Conservation (phyloP, 2,797 vertebrate species). For the Perodicticus potto region DNA sequence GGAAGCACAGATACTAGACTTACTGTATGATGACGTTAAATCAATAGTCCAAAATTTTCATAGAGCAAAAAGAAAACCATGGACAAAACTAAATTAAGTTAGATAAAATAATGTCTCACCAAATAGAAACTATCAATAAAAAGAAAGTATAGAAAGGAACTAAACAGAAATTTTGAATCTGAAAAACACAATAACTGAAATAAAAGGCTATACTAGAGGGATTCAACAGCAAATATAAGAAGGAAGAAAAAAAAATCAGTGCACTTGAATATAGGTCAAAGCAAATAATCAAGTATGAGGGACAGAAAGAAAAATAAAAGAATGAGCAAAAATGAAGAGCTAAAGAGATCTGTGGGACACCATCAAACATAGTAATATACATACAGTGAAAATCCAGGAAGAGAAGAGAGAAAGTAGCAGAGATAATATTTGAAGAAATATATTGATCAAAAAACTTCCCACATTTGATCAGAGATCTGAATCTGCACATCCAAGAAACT, state of each 20-base stretch:
- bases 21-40: not conserved
- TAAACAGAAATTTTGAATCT: not conserved
- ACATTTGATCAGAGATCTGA: not conserved
- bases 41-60: not conserved
- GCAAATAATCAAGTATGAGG: not conserved
- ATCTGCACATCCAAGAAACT: not conserved
- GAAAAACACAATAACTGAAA: not conserved
- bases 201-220: not conserved
- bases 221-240: not conserved
- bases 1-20: not conserved
- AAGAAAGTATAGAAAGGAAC: not conserved
- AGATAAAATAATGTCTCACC: not conserved
- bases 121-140: not conserved
- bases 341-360: not conserved
- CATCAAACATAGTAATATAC: not conserved
- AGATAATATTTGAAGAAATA: constrained; percentile 15
- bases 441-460: not conserved
- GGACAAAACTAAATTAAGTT: not conserved
- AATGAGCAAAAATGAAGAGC: not conserved
- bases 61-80: not conserved
- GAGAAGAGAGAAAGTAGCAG: not conserved
- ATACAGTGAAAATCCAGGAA: not conserved
- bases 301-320: not conserved
- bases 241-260: not conserved
- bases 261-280: not conserved